Evolutionary conservation across 2,113 vertebrate species (phyloP).

Genomic region (Sinocyclocheilus anophthalmus): DNA sequence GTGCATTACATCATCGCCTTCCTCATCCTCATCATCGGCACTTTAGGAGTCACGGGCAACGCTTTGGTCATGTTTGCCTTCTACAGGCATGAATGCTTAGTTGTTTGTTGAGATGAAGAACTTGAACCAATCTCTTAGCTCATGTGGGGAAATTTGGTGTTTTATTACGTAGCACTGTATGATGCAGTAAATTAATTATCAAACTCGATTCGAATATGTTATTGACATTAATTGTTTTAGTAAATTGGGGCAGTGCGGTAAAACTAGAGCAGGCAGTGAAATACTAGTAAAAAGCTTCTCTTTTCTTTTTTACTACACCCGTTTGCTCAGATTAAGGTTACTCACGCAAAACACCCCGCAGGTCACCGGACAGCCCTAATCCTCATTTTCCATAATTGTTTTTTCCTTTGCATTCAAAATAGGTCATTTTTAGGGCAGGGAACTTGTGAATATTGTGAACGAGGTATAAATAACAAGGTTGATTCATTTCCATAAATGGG

Average conservation of each 20-base stretch:
- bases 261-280: conserved; percentile 13
- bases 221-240: conserved; percentile 7
- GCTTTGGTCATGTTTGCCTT: conserved; percentile 91
- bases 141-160: not conserved
- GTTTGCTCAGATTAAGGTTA: conserved; percentile 16
- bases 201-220: not conserved
- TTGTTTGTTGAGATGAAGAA: not conserved
- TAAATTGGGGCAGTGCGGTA: not conserved
- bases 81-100: conserved; percentile 80
- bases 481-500: not conserved
- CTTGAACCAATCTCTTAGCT: not conserved
- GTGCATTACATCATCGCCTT: conserved; percentile 85
- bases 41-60: conserved; percentile 86
- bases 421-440: not conserved
- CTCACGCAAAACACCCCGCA: not conserved
- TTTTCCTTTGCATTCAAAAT: not conserved
- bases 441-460: not conserved
- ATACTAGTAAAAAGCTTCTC: not conserved
- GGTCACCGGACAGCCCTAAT: not conserved
- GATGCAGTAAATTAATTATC: not conserved
- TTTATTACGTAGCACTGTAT: not conserved
- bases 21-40: conserved; percentile 85
- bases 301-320: not conserved
- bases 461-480: not conserved
- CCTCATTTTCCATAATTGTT: conserved; percentile 14